These are phyloP conservation scores for Chinchilla lanigera DNA, from an alignment of 2,113 vertebrate genomes.

Conservation along the genomic window DNA sequence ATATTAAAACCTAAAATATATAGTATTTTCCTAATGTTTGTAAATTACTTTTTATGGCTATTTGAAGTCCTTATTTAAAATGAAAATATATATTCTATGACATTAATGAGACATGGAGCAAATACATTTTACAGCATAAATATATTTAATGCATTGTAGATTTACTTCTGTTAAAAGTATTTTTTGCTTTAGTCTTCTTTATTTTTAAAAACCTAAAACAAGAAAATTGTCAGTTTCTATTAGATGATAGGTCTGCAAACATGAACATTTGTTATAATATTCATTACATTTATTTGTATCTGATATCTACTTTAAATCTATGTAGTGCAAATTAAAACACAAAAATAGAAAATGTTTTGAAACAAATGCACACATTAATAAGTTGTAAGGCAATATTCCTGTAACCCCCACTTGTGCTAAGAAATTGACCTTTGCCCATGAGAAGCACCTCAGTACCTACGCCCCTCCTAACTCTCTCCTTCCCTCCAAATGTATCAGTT, in stretches of 20 bases:
- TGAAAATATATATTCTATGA: background rate
- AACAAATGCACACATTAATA: background rate
- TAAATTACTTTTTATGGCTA: background rate
- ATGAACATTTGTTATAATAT: background rate
- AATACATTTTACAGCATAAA: background rate
- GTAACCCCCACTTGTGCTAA: background rate
- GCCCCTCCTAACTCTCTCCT: background rate
- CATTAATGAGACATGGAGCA: background rate
- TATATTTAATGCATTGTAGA: background rate
- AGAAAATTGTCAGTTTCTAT: background rate
- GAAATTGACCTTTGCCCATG: background rate
- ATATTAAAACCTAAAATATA: background rate
- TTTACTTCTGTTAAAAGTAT: background rate
- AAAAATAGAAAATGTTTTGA: background rate
- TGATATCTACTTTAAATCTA: background rate
- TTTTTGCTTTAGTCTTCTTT: background rate
- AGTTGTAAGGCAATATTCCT: background rate
- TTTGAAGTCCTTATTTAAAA: slow-evolving; percentile 22
- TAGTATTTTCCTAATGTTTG: background rate
- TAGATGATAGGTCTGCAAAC: background rate
- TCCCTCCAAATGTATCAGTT: background rate
- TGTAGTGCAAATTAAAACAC: background rate
- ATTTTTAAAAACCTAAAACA: background rate
- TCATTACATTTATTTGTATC: slow-evolving; percentile 6
- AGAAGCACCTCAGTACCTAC: background rate